Conservation (phyloP, 1,140 invertebrate species). For the Zeugodacus cucurbitae region DNA sequence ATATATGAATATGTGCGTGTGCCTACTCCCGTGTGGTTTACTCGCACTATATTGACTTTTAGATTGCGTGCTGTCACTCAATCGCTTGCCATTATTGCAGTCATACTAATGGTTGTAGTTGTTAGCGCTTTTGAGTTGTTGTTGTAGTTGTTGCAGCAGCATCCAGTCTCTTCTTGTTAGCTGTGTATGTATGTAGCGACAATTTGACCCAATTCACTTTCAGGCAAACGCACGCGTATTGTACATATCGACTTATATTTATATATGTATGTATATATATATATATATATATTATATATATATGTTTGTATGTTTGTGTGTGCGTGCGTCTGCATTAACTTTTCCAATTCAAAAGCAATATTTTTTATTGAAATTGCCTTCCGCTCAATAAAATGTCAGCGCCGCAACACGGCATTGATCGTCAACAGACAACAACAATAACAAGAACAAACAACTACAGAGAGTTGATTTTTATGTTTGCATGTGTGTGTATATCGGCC, state of each 20-base stretch:
- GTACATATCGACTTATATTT: background rate
- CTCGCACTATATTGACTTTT: constrained; percentile 8
- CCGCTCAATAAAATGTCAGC: constrained; percentile 9
- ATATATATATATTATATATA: background rate
- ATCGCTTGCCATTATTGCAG: background rate
- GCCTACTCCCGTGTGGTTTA: background rate
- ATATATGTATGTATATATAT: background rate
- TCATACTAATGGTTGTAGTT: background rate
- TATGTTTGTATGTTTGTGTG: background rate
- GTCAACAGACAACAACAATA: background rate
- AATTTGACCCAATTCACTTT: constrained; percentile 1
- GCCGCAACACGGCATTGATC: background rate
- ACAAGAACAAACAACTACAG: background rate
- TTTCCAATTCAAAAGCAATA: constrained; percentile 13
- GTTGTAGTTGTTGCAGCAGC: too few relatives aligned
- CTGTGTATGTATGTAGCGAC: background rate
- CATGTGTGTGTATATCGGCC: background rate
- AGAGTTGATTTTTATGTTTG: background rate
- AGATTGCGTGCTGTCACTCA: background rate
- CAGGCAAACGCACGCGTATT: background rate
- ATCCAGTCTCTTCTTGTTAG: background rate
- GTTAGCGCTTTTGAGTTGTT: background rate
- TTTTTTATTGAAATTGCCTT: constrained; percentile 36
- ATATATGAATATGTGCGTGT: background rate
- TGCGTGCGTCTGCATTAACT: background rate